Conservation (phyloP, 2,113 vertebrate species). For the Coptodon rendalli region DNA sequence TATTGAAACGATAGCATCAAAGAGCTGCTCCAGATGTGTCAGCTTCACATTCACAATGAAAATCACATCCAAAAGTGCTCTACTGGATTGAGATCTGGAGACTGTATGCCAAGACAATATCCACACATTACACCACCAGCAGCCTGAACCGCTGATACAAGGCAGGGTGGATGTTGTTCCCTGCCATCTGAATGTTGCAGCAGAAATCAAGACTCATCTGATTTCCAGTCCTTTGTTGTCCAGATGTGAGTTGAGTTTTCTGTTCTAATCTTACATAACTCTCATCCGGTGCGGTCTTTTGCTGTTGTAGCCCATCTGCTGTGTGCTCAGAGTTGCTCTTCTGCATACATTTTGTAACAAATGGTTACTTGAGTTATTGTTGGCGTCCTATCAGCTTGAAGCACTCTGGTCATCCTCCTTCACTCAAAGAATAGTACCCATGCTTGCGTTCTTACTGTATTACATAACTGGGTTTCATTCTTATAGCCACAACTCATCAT, state of each 20-base stretch:
- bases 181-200: not conserved
- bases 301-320: not conserved
- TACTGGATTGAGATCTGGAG: not conserved
- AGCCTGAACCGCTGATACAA: not conserved
- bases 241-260: not conserved
- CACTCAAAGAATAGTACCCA: not conserved
- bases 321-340: not conserved
- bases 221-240: not conserved
- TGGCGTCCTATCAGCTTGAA: not conserved
- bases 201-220: not conserved
- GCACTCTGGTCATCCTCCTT: fast-evolving
- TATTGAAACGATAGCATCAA: not conserved
- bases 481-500: not conserved
- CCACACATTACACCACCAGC: not conserved
- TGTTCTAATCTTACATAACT: not conserved
- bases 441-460: not conserved
- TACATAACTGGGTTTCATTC: not conserved
- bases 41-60: not conserved
- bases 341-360: not conserved
- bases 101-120: not conserved
- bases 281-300: not conserved
- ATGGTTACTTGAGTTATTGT: not conserved
- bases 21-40: not conserved
- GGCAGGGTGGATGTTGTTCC: not conserved
- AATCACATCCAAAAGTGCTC: not conserved